Conservation (phyloP, 2,797 vertebrate species). For the Apogon hyalosoma region DNA sequence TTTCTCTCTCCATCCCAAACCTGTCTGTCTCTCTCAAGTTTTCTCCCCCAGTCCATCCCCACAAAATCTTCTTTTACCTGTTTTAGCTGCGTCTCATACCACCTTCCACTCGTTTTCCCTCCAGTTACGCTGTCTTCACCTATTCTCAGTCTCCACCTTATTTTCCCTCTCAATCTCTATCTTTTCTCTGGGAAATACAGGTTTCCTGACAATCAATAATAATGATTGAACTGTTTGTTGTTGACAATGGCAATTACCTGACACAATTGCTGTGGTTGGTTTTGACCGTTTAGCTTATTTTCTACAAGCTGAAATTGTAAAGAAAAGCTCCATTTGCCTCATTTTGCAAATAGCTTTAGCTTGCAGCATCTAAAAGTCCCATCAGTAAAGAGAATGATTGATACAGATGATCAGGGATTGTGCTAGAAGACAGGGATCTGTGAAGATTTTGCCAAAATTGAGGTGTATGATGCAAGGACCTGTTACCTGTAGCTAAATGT, state of each 20-base stretch:
- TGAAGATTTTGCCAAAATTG: constrained; percentile 12
- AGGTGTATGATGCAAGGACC: constrained; percentile 29
- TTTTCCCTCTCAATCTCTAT: constrained; percentile 22
- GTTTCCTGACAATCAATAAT: constrained; percentile 60
- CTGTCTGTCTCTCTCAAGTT: constrained; percentile 28
- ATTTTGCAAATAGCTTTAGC: constrained; percentile 26
- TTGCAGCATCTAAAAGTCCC: constrained; percentile 15
- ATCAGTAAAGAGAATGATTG: constrained; percentile 11
- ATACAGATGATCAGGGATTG: constrained; percentile 11
- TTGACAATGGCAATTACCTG: constrained; percentile 59
- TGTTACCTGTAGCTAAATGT: constrained; percentile 15
- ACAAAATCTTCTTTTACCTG: background rate
- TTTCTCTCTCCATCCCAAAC: constrained; percentile 18
- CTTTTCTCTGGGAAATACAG: constrained; percentile 19
- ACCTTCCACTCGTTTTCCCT: constrained; percentile 17
- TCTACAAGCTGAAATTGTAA: constrained; percentile 24
- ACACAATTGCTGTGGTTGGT: constrained; percentile 45
- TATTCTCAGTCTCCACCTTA: constrained; percentile 11
- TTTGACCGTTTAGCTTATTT: constrained; percentile 46
- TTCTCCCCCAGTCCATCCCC: background rate
- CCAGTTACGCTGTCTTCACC: constrained; percentile 1
- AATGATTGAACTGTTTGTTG: constrained; percentile 62
- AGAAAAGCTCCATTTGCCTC: constrained; percentile 27
- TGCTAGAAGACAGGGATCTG: constrained; percentile 6
- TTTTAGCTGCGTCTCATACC: background rate